These are phyloP conservation scores for Prinia subflava DNA, from an alignment of 2,113 vertebrate genomes.

Conservation along the genomic window DNA sequence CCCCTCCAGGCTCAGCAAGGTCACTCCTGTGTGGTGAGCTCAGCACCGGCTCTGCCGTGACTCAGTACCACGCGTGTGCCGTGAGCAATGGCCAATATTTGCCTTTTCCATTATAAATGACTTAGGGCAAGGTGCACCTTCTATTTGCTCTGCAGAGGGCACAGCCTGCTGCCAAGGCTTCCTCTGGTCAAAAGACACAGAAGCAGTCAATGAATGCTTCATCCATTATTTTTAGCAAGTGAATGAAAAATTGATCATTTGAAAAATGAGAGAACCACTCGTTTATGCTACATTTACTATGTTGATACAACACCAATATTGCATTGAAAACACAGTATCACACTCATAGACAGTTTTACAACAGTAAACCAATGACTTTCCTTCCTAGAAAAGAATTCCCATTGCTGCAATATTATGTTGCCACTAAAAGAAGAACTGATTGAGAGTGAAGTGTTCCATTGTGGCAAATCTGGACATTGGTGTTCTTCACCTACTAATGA, in stretches of 20 bases:
- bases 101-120: background rate
- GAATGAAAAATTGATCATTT: constrained; percentile 5
- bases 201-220: background rate
- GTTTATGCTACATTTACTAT: background rate
- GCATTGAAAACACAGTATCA: background rate
- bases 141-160: background rate
- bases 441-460: background rate
- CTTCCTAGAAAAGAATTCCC: background rate
- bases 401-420: background rate
- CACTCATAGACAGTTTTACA: background rate
- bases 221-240: background rate
- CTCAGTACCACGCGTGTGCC: background rate
- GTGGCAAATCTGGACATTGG: background rate
- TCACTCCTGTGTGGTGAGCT: accelerated
- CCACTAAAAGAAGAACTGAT: background rate
- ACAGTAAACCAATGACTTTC: background rate
- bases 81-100: background rate
- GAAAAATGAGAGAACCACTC: background rate
- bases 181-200: background rate
- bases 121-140: background rate
- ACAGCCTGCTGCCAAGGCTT: background rate
- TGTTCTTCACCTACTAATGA: background rate
- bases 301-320: background rate
- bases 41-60: background rate
- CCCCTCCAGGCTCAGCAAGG: background rate